Conservation (phyloP, 2,888 invertebrate species). For the Macropis europaea region DNA sequence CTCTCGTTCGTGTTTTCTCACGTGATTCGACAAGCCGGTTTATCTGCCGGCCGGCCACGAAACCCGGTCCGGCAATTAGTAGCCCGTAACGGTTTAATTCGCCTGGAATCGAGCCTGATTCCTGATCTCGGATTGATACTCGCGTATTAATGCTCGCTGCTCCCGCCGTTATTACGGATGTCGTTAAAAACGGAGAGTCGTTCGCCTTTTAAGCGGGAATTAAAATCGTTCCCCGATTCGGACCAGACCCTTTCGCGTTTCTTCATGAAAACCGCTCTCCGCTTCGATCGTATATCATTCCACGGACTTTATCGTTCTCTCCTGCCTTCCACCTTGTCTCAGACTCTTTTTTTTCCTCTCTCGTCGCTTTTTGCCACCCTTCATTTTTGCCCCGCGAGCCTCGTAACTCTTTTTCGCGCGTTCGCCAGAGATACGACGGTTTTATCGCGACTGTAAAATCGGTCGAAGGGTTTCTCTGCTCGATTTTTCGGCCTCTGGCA, state of each 20-base stretch:
- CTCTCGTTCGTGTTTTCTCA: constrained; percentile 64
- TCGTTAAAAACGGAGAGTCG: constrained; percentile 13
- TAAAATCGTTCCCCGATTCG: constrained; percentile 5
- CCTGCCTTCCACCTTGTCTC: no score
- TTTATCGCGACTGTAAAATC: no score
- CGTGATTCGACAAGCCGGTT: constrained; percentile 66
- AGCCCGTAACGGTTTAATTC: constrained; percentile 62
- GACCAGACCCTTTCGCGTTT: not conserved
- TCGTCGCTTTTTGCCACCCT: no score
- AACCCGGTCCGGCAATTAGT: constrained; percentile 58
- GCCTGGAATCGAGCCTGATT: constrained; percentile 44
- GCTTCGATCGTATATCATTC: constrained; percentile 8
- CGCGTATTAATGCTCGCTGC: constrained; percentile 21
- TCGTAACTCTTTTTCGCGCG: constrained; percentile 7
- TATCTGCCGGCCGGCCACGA: constrained; percentile 50
- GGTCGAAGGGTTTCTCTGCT: no score
- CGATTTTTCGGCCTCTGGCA: no score
- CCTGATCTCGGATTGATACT: constrained; percentile 43
- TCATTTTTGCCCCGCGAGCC: not conserved
- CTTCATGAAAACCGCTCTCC: not conserved
- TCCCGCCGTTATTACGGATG: constrained; percentile 23
- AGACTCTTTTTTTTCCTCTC: no score
- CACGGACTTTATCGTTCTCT: not conserved
- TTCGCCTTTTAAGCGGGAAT: not conserved
- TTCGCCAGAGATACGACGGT: not conserved